A percentile compares a stretch with the other conserved stretches of the same genome.
Evolutionary conservation across 2,888 invertebrate genomes (phyloP).

Genomic region (Tanypteryx hageni): DNA sequence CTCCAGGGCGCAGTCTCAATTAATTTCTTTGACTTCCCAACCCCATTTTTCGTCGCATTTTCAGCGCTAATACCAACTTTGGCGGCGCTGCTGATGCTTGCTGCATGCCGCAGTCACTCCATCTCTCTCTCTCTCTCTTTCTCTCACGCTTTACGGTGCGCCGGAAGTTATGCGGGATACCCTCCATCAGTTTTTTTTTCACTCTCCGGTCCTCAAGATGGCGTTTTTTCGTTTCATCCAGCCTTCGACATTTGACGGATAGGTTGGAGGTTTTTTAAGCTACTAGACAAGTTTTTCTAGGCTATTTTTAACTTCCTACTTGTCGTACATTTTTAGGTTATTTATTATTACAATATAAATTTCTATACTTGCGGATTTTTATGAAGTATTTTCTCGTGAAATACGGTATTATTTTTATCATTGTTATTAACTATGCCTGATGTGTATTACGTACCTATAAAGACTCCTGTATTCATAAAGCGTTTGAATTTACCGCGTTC

Average conservation of each 20-base stretch:
- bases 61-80: constrained; percentile 59
- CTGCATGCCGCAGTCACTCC: constrained; percentile 54
- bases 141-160: neutral
- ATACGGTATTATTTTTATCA: too few species aligned
- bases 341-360: too few species aligned
- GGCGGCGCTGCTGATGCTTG: constrained; percentile 31
- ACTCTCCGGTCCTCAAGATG: neutral
- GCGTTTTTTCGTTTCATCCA: neutral
- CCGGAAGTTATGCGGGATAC: constrained; percentile 5
- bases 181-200: neutral
- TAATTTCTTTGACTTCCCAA: constrained; percentile 59
- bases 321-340: too few species aligned
- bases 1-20: constrained; percentile 52
- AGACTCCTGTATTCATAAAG: too few species aligned
- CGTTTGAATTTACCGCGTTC: too few species aligned
- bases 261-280: neutral
- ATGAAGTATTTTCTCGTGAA: too few species aligned
- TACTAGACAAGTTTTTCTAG: too few species aligned
- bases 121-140: neutral
- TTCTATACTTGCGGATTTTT: too few species aligned
- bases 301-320: too few species aligned
- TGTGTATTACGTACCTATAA: too few species aligned
- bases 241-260: neutral
- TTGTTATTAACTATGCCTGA: too few species aligned
- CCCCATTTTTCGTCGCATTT: constrained; percentile 59